Conservation (phyloP, 2,113 vertebrate genomes). For the Corynorhinus townsendii region DNA sequence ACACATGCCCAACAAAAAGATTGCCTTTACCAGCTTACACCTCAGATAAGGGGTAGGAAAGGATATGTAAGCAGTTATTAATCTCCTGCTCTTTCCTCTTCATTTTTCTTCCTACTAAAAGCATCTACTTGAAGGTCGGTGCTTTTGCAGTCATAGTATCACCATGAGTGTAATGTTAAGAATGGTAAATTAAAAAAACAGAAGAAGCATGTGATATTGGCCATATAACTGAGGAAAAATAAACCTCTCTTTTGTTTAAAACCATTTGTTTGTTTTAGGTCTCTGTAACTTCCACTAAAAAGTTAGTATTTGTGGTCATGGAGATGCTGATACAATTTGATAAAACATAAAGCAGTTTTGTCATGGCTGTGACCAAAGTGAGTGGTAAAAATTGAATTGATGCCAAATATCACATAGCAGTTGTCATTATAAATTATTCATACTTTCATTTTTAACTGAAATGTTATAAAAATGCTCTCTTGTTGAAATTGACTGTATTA, state of each 20-base stretch:
- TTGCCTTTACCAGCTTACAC: background rate
- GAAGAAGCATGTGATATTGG: background rate
- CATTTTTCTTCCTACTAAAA: background rate
- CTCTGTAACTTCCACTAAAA: background rate
- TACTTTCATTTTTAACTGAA: background rate
- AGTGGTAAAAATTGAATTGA: background rate
- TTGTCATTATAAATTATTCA: background rate
- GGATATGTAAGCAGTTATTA: background rate
- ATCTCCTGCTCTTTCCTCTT: background rate
- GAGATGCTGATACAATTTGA: background rate
- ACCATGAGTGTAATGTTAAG: background rate
- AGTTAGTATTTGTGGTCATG: background rate
- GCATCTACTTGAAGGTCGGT: background rate
- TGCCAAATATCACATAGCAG: background rate
- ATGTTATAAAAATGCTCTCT: background rate
- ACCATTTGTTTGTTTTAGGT: background rate
- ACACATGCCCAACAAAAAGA: background rate
- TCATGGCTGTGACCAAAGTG: background rate
- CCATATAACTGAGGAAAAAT: background rate
- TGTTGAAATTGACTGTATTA: background rate
- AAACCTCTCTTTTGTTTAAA: background rate
- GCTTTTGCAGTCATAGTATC: background rate
- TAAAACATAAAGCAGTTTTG: background rate
- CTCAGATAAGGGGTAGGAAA: background rate
- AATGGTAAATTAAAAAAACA: background rate